These are phyloP conservation scores for Esperia sulphurella DNA, from an alignment of 2,888 invertebrate genomes.

Conservation along the genomic window DNA sequence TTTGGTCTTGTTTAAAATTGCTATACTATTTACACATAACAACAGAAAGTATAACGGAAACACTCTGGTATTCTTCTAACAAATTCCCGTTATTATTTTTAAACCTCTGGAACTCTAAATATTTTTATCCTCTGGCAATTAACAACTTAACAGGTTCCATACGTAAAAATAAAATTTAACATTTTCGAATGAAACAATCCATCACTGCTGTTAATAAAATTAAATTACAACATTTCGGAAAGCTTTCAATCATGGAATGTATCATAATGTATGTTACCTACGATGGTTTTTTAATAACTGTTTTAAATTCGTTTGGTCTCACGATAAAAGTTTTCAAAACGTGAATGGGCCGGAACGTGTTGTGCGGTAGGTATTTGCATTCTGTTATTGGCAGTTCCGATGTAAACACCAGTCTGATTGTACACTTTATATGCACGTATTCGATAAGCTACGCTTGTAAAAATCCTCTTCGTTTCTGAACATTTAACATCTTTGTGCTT, in stretches of 20 bases:
- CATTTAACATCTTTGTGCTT: too few species aligned
- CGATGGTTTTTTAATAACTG: slow-evolving; percentile 23
- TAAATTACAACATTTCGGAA: slow-evolving; percentile 28
- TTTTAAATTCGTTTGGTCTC: slow-evolving; percentile 33
- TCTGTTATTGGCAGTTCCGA: slow-evolving; percentile 66
- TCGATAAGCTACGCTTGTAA: slow-evolving; percentile 14
- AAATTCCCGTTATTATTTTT: too few species aligned
- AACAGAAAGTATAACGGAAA: too few species aligned
- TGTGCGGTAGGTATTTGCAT: slow-evolving; percentile 65
- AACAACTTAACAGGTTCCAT: too few species aligned
- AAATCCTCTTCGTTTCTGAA: neutral
- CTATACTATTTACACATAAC: too few species aligned
- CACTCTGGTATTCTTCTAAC: too few species aligned
- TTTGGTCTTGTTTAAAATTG: too few species aligned
- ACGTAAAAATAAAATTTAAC: neutral
- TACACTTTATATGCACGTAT: slow-evolving; percentile 41
- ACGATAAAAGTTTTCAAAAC: slow-evolving; percentile 40
- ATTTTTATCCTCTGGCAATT: too few species aligned
- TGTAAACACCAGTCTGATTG: slow-evolving; percentile 70
- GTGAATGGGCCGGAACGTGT: slow-evolving; percentile 32
- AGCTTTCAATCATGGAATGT: slow-evolving; percentile 40
- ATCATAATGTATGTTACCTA: neutral
- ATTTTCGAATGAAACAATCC: slow-evolving; percentile 22
- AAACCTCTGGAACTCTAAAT: too few species aligned
- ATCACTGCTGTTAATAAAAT: slow-evolving; percentile 6